Base-by-base conservation (phyloP, 1,140 invertebrate species). In the Antheraea mylitta region DNA sequence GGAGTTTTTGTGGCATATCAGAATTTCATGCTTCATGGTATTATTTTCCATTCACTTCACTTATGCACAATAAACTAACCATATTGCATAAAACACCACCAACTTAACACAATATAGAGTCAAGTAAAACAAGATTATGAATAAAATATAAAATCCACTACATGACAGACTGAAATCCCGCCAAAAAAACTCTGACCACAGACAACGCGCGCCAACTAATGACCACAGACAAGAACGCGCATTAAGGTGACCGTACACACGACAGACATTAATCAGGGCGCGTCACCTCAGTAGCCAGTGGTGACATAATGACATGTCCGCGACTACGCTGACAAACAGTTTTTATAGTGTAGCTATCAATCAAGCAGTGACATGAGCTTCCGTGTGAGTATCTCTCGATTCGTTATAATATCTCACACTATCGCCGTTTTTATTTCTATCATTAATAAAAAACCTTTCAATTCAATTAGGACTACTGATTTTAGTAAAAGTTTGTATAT, bases 231-330 rank as follows among this genome's bases (percentile, higher is more conserved):
- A 70, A 74, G 72, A 70, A 66, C 64, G 76, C 71, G 65, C 69
- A 81, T 78, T 83, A 80, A 79, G 76, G 74, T 68, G 58, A 65
- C 42, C 68, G 67, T 61, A 38, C 69, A 75, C 58, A 70, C 73
- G 71, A 71, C 63, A 66, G 59, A 80, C 82, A 90, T 90, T 88
- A 86, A 88, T 90, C 82, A 84, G 78, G 68, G 19, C 61, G 69
- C 73, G 75, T 79, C 79, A 73, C 74, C 70, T 76, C 76, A 73
- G 69, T 71, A 71, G 65, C 62, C 70, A 59, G 67, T 67, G 77
- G 79, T 85, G 83, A 89, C 86, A 87, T 89, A 86, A 90, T 89
- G 82, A 84, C 83, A 71, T 80, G 80, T 82, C 77, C 76, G 71
- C 74, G 69, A 75, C 70, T 71, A 64, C 71, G 69, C 66, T 76